phyloP scores from a whole-genome alignment of 2,888 invertebrate species.

The Drosophila limbata region DNA sequence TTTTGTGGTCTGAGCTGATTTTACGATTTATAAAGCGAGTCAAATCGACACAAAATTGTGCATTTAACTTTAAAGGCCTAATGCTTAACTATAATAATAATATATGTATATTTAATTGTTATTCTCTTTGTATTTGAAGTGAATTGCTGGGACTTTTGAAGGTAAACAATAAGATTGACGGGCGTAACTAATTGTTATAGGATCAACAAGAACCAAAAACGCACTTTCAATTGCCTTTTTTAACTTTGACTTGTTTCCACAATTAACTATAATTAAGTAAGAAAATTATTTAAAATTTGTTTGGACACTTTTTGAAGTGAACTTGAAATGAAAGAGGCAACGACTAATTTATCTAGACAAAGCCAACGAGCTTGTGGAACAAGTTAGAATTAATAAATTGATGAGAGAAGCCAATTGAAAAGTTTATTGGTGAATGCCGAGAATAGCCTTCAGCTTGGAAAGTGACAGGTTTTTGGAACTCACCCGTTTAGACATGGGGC shows the following conservation, averaged over 20 bases:
- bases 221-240: conserved; percentile 36
- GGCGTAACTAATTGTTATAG: conserved; percentile 62
- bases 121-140: conserved; percentile 25
- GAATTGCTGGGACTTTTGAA: conserved; percentile 39
- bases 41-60: conserved; percentile 45
- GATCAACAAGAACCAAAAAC: conserved; percentile 35
- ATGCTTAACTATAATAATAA: conserved; percentile 24
- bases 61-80: conserved; percentile 49
- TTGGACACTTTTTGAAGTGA: conserved; percentile 15
- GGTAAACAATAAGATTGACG: conserved; percentile 55
- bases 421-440: conserved; percentile 7
- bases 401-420: not conserved
- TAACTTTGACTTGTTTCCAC: conserved; percentile 5
- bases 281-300: conserved; percentile 32
- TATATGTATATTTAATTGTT: conserved; percentile 26
- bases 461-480: conserved; percentile 83
- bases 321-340: conserved; percentile 33
- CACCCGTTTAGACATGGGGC: conserved; percentile 93
- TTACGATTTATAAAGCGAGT: conserved; percentile 35
- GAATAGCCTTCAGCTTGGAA: conserved; percentile 10
- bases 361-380: conserved; percentile 50
- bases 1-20: conserved; percentile 31
- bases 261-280: conserved; percentile 29
- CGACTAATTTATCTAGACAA: conserved; percentile 30
- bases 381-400: not conserved